A percentile compares a stretch with the other conserved stretches of the same genome.
Conservation (phyloP, 2,113 vertebrate genomes). For the Phalacrocorax aristotelis region DNA sequence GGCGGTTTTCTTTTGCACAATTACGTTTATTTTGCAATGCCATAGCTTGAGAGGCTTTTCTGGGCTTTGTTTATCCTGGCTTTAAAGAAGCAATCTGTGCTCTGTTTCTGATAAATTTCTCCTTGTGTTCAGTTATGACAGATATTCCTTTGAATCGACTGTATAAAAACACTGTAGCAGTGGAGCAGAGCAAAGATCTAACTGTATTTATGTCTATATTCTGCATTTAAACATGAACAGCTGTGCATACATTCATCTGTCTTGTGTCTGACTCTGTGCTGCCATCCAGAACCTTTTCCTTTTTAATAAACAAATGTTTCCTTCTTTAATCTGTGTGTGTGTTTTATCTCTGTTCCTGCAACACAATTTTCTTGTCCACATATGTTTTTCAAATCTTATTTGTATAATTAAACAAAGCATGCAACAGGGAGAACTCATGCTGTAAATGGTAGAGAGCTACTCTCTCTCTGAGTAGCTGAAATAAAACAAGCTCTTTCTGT, state of each 20-base stretch:
- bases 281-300: slow-evolving; percentile 64
- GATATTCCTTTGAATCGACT: slow-evolving; percentile 71
- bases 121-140: slow-evolving; percentile 67
- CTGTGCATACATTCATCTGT: slow-evolving; percentile 70
- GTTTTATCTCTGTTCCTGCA: slow-evolving; percentile 53
- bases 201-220: slow-evolving; percentile 72
- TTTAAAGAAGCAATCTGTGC: slow-evolving; percentile 38
- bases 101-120: slow-evolving; percentile 73
- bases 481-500: slow-evolving; percentile 40
- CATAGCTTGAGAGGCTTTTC: slow-evolving; percentile 37
- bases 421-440: background rate
- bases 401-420: slow-evolving; percentile 60
- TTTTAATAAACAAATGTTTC: slow-evolving; percentile 67
- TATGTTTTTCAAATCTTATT: slow-evolving; percentile 49
- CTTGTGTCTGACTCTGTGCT: slow-evolving; percentile 59
- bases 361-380: slow-evolving; percentile 52
- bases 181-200: slow-evolving; percentile 66
- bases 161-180: slow-evolving; percentile 72
- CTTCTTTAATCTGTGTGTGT: slow-evolving; percentile 51
- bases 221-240: slow-evolving; percentile 75
- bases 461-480: background rate
- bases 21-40: slow-evolving; percentile 64
- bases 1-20: slow-evolving; percentile 39
- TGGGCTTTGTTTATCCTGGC: slow-evolving; percentile 67
- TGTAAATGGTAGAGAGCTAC: background rate